Evolutionary conservation across 2,113 vertebrate species (phyloP), one percentile per base, ranked within the genome.

Genomic region (Solenodon paradoxus): DNA sequence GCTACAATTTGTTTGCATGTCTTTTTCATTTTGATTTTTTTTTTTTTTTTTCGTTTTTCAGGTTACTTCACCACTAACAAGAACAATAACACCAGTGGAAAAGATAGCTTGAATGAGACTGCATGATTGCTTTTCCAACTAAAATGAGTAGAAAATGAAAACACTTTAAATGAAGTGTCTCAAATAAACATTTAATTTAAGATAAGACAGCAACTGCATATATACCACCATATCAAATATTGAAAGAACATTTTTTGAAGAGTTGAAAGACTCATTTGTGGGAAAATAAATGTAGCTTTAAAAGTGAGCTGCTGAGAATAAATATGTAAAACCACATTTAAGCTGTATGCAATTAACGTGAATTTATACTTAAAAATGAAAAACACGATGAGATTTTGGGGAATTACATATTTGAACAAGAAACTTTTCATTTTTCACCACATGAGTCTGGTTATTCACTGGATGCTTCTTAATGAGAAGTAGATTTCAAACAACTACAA

Each of bases 151-250:
- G 63, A 96, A 97, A 98, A 98, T 96, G 57, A 96, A 98, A 98
- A 92, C 57, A 96, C 51, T 96, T 97, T 97, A 97, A 97, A 97
- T 92, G 22, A 98, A 98, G 66, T 87, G 32, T 85, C 79, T 98
- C 59, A 94, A 96, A 97, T 94, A 97, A 97, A 95, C 90, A 97
- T 98, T 98, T 98, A 95, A 97, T 98, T 97, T 97, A 86, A 61
- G 93, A 94, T 90, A 97, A 94, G 84, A 92, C 47, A 94, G 78
- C 69, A 96, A 77, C 5, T 2, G 1, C 45, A 91, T 88, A 57
- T 16, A 95, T 83, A 78, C 3, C 92, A 69, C 90, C 45, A 89
- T 97, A 97, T 90, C 32, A 91, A 97, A 57, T 88, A 95, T 69
- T 96, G 84, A 94, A 95, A 97, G 94, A 97, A 90, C 79, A 95